Percentiles rank a stretch among this genome's conserved stretches.
These are phyloP conservation scores for Oncorhynchus gorbuscha DNA, from an alignment of 2,113 vertebrate species.

Conservation along the genomic window DNA sequence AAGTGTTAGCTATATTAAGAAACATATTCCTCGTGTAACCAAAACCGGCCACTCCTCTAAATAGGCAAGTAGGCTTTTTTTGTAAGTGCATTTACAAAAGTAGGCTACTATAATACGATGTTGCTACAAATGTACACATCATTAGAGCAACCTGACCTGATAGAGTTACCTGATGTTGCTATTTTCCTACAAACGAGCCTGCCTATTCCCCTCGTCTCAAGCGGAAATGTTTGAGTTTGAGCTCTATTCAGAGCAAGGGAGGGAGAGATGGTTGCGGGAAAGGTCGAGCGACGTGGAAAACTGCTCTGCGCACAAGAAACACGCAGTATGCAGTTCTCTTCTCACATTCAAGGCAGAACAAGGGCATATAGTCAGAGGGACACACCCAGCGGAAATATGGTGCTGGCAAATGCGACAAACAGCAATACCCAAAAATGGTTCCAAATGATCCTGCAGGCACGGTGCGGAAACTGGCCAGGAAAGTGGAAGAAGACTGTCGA, in stretches of 20 bases:
- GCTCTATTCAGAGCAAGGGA: neutral
- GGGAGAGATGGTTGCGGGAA: neutral
- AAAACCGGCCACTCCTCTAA: too few relatives aligned
- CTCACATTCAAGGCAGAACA: constrained; percentile 39
- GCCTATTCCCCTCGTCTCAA: too few relatives aligned
- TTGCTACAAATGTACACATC: too few relatives aligned
- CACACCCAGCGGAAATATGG: constrained; percentile 65
- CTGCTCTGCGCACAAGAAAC: constrained; percentile 45
- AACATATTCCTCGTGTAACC: too few relatives aligned
- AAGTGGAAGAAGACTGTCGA: constrained; percentile 46
- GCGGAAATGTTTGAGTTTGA: neutral
- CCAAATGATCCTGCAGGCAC: constrained; percentile 39
- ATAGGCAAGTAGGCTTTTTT: too few relatives aligned
- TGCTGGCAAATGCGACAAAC: constrained; percentile 51
- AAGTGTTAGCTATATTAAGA: too few relatives aligned
- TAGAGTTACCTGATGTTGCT: neutral
- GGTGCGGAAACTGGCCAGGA: constrained; percentile 40
- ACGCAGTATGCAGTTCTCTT: constrained; percentile 47
- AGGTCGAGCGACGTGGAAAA: constrained; percentile 14
- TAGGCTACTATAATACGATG: too few relatives aligned
- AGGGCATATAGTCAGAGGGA: constrained; percentile 46
- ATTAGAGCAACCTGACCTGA: too few relatives aligned
- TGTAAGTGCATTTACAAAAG: too few relatives aligned
- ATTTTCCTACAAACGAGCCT: neutral
- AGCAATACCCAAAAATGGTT: constrained; percentile 46